Base-by-base conservation (phyloP, 2,797 vertebrate species). In the Podarcis lilfordi region DNA sequence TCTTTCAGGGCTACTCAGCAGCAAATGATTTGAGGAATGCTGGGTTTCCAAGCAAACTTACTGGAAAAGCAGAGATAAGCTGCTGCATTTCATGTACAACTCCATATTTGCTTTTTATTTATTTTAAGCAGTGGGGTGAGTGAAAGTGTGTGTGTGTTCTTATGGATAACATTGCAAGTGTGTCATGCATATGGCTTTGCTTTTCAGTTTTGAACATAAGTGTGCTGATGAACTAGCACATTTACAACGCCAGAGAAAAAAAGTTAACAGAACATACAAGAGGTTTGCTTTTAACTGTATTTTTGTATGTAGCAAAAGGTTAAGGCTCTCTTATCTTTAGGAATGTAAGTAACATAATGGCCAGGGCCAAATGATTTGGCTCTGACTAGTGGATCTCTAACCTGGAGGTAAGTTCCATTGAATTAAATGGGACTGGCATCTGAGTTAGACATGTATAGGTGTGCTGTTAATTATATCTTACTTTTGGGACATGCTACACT, bases 191-290 rank as follows among this genome's bases (percentile, higher is more conserved):
- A 15, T 32, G 86, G 15, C 64, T 93, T 92, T 94, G 45, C 78
- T 89, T 92, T 94, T 91, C 84, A 96, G 95, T 61, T 87, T 92
- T 91, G 91, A 92, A 8, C 69, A 93, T 13, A 91, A 77, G 77
- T 90, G 93, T 71, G 55, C 55, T 74, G 93, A 96, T 79, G 94
- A 95, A 74, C 94, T 88, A 82, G 80, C 86, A 90, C 10, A 86
- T 78, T 86, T 97, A 85, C 92, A 90, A 90, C 85, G 91, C 74
- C 91, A 89, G 37, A 94, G 94, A 82, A 84, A 92, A 88, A 86
- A 87, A 89, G 92, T 93, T 61, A 84, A 95, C 92, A 89, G 87
- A 80, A 95, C 89, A 45, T 86, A 96, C 59, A 83, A 82, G 75
- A 94, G 89, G 87, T 96, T 94, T 80, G 37, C 81, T 37, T 93